phyloP scores from a whole-genome alignment of 2,797 vertebrate species.

The Threskiornis aethiopicus region DNA sequence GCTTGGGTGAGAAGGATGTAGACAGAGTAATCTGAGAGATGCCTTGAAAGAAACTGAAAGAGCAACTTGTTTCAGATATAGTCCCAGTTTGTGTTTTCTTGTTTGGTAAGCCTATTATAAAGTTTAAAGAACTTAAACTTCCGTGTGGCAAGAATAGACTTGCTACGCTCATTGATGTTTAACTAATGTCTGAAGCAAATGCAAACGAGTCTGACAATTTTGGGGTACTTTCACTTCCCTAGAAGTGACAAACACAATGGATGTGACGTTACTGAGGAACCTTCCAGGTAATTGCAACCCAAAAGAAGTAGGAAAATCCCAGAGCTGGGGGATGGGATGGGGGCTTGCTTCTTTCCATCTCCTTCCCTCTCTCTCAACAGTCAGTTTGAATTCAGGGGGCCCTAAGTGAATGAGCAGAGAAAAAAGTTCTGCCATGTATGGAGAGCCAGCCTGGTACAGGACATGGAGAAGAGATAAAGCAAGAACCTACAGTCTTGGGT shows the following conservation, averaged over 20 bases:
- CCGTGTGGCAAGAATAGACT: background rate
- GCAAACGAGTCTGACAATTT: background rate
- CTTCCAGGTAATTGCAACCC: background rate
- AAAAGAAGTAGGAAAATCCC: background rate
- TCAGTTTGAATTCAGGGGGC: background rate
- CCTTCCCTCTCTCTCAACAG: background rate
- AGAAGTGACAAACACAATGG: background rate
- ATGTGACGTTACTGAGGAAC: background rate
- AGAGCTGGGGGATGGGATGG: background rate
- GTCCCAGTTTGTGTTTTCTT: background rate
- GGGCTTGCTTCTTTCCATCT: background rate
- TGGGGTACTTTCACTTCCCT: background rate
- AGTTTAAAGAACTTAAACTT: background rate
- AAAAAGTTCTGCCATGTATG: background rate
- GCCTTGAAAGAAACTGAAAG: background rate
- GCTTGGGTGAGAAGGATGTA: background rate
- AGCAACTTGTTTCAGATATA: background rate
- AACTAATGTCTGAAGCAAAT: background rate
- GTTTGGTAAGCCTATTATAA: background rate
- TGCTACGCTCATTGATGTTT: background rate
- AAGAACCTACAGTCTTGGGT: background rate
- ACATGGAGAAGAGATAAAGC: background rate
- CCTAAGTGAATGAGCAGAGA: background rate
- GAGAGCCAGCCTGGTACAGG: background rate
- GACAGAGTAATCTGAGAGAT: background rate